Conservation (phyloP, 2,797 vertebrate genomes). For the Sebastes glaucus region DNA sequence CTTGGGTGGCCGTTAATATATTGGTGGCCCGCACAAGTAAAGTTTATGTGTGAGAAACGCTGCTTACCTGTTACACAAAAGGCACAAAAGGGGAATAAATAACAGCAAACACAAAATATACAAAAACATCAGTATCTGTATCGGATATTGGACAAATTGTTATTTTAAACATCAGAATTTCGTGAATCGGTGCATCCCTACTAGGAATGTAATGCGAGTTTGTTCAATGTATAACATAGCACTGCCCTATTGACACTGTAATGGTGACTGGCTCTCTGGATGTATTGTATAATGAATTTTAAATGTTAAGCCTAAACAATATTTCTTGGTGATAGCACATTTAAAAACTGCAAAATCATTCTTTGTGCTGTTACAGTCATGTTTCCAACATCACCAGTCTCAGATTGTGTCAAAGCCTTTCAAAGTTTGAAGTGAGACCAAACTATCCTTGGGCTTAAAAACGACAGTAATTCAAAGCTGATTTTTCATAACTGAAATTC, state of each 20-base stretch:
- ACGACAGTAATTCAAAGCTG: conserved; percentile 1
- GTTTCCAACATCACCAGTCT: background rate
- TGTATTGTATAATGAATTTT: background rate
- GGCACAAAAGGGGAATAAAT: too few relatives aligned
- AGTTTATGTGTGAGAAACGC: too few relatives aligned
- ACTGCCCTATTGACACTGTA: background rate
- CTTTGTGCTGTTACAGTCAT: background rate
- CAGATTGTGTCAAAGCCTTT: conserved; percentile 14
- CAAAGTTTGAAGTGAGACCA: conserved; percentile 2
- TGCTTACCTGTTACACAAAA: too few relatives aligned
- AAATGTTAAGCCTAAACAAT: background rate
- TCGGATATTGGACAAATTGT: too few relatives aligned
- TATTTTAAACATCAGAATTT: too few relatives aligned
- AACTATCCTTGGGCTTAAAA: conserved; percentile 9
- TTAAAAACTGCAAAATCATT: conserved; percentile 6
- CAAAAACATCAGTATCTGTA: too few relatives aligned
- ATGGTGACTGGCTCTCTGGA: background rate
- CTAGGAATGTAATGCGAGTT: background rate
- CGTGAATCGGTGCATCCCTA: too few relatives aligned
- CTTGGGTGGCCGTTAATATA: too few relatives aligned
- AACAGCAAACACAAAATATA: too few relatives aligned
- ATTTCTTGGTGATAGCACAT: background rate
- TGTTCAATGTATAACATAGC: background rate
- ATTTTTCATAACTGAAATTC: conserved; percentile 6
- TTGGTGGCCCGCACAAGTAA: too few relatives aligned